Conservation (phyloP, 1,140 invertebrate genomes). For the Babylonia areolata region DNA sequence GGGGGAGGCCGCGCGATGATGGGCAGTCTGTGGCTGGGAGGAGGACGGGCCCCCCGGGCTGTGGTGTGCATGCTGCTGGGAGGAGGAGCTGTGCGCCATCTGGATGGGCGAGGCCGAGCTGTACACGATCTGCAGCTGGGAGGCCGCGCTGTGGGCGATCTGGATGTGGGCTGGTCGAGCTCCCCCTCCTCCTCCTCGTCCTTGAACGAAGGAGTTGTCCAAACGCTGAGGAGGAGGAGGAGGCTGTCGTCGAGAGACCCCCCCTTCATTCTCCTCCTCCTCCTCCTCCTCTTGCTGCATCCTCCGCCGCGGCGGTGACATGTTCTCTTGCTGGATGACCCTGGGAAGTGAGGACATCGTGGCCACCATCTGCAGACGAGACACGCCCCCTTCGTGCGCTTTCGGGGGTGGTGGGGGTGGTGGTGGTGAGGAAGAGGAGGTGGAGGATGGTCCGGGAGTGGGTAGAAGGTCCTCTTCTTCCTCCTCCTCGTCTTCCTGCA, state of each 20-base stretch:
- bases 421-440: not conserved
- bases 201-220: not conserved
- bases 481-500: slow-evolving; percentile 17
- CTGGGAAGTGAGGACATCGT: not conserved
- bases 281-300: not conserved
- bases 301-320: not conserved
- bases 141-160: not conserved
- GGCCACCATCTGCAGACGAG: not conserved
- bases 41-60: not conserved
- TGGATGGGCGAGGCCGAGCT: not conserved
- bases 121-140: not conserved
- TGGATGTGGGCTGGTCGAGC: not conserved
- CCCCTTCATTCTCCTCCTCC: not conserved
- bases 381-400: not conserved
- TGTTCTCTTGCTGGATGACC: not conserved
- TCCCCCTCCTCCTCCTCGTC: not conserved
- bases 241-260: not conserved
- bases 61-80: not conserved
- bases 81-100: not conserved
- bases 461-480: slow-evolving; percentile 8
- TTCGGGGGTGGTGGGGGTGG: not conserved
- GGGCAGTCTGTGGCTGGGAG: not conserved
- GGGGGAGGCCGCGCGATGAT: not conserved
- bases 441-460: too few relatives aligned
- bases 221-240: too few relatives aligned